A percentile compares a stretch with the other conserved stretches of the same genome.
phyloP scores from a whole-genome alignment of 2,888 invertebrate species.

The Tetropium fuscum region DNA sequence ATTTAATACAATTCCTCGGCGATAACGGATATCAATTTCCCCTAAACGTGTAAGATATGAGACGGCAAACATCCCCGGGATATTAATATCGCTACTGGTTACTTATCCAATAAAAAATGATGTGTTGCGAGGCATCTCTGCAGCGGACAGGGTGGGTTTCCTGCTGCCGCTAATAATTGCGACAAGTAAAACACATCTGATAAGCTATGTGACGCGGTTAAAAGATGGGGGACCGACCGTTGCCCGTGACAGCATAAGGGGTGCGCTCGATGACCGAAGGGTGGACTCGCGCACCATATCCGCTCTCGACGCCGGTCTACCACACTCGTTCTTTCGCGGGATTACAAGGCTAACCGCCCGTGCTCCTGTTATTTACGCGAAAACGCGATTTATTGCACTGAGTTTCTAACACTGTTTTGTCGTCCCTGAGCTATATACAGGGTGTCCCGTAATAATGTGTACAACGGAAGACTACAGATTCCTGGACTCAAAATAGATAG shows the following conservation, averaged over 20 bases:
- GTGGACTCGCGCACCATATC: conserved; percentile 42
- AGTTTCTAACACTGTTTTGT: no score
- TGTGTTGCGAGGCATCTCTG: conserved; percentile 28
- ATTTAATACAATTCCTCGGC: conserved; percentile 32
- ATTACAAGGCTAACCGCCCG: conserved; percentile 37
- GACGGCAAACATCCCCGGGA: conserved; percentile 43
- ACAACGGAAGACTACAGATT: no score
- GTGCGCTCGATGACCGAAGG: conserved; percentile 37
- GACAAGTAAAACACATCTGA: conserved; percentile 57
- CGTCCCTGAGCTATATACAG: no score
- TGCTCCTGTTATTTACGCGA: conserved; percentile 7
- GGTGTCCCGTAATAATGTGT: no score
- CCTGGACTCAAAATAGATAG: no score
- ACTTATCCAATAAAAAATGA: conserved; percentile 51
- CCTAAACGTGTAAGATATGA: conserved; percentile 37
- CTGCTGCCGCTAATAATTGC: conserved; percentile 50
- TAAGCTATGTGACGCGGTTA: conserved; percentile 43
- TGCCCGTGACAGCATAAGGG: conserved; percentile 37
- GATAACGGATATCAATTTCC: conserved; percentile 52
- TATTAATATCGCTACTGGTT: conserved; percentile 48
- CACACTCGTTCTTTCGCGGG: conserved; percentile 32
- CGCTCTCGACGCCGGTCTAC: conserved; percentile 47
- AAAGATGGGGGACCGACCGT: conserved; percentile 23
- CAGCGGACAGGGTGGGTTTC: conserved; percentile 31
- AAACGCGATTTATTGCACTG: no score